phyloP scores from a whole-genome alignment of 1,140 invertebrate genomes.

The Drosophila erecta region DNA sequence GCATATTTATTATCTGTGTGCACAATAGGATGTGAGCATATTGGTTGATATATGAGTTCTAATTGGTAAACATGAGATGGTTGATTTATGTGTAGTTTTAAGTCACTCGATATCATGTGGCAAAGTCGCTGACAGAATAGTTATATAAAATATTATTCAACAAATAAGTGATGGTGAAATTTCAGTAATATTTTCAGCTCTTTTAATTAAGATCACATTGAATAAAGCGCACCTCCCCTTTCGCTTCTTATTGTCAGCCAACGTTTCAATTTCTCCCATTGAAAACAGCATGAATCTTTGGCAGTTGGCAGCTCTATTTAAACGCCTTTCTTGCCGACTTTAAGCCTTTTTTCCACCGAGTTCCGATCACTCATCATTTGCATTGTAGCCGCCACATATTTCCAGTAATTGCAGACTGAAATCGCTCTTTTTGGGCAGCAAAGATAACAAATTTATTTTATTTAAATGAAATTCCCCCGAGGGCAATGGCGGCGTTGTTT shows the following conservation, averaged over 20 bases:
- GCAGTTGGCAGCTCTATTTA: conserved; percentile 23
- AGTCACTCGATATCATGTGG: background rate
- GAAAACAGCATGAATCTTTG: conserved; percentile 6
- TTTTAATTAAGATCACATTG: background rate
- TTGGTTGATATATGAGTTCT: conserved; percentile 2
- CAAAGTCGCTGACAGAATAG: background rate
- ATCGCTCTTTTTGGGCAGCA: conserved; percentile 39
- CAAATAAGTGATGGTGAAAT: too few species aligned
- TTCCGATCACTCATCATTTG: conserved; percentile 46
- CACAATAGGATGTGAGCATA: conserved; percentile 4
- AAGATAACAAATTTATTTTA: conserved; percentile 76
- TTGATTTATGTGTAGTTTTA: background rate
- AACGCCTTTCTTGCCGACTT: conserved; percentile 3
- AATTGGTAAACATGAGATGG: background rate
- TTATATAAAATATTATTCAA: too few species aligned
- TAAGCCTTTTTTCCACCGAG: background rate
- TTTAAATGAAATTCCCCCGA: conserved; percentile 69
- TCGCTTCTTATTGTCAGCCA: background rate
- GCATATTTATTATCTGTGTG: conserved; percentile 15
- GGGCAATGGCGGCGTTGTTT: conserved; percentile 40
- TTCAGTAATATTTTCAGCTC: too few species aligned
- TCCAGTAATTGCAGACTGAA: conserved; percentile 64
- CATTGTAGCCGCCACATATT: conserved; percentile 52
- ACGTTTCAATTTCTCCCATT: conserved; percentile 9
- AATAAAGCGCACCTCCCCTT: background rate